These are phyloP conservation scores for Psylliodes chrysocephalus DNA, from an alignment of 2,888 invertebrate genomes.

Conservation along the genomic window DNA sequence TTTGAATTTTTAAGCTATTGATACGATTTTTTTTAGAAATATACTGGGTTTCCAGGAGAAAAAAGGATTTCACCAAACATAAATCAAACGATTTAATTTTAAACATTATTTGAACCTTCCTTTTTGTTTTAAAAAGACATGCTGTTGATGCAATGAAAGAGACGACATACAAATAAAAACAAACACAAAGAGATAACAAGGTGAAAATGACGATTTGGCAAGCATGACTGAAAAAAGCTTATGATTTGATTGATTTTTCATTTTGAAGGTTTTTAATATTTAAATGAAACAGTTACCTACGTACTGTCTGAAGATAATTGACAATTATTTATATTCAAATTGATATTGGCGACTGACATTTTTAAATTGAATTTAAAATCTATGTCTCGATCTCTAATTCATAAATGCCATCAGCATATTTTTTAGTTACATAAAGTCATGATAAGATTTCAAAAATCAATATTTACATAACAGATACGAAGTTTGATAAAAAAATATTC, in stretches of 20 bases:
- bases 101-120: conserved; percentile 9
- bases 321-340: too few species aligned
- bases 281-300: too few species aligned
- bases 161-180: conserved; percentile 13
- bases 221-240: conserved; percentile 19
- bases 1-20: too few species aligned
- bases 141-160: conserved; percentile 5
- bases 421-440: conserved; percentile 1
- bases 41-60: conserved; percentile 8
- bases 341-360: too few species aligned
- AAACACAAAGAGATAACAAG: conserved; percentile 1
- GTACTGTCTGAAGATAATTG: too few species aligned
- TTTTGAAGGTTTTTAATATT: conserved; percentile 24
- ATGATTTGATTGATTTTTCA: conserved; percentile 20
- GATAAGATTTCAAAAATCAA: conserved; percentile 27
- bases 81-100: conserved; percentile 17
- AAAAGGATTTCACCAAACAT: conserved; percentile 22
- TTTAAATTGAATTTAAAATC: too few species aligned
- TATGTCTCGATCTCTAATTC: too few species aligned
- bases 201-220: conserved; percentile 5
- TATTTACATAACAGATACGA: neutral
- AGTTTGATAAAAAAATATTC: neutral
- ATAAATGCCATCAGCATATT: conserved; percentile 8
- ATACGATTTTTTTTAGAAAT: conserved; percentile 1
- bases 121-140: neutral